Evolutionary conservation across 2,888 invertebrate species (phyloP).

Genomic region (Drosophila anceps): DNA sequence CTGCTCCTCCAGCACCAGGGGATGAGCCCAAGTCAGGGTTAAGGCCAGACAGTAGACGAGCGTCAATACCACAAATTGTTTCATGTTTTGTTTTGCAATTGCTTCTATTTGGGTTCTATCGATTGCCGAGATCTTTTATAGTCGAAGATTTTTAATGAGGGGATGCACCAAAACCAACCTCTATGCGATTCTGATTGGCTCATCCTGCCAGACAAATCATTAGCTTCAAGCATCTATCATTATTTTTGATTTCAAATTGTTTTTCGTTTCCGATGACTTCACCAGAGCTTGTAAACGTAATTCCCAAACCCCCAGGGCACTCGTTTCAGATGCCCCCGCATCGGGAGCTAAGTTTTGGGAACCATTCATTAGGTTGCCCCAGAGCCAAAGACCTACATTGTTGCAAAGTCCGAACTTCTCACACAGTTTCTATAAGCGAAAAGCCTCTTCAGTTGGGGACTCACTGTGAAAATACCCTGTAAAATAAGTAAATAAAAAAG

Average conservation of each 20-base stretch:
- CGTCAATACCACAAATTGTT: conserved; percentile 52
- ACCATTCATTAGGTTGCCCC: conserved; percentile 33
- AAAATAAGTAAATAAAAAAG: not conserved
- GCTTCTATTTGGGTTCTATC: conserved; percentile 41
- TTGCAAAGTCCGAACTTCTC: conserved; percentile 40
- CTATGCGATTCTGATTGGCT: conserved; percentile 16
- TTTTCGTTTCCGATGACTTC: conserved; percentile 32
- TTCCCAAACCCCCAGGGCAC: conserved; percentile 39
- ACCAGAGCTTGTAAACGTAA: conserved; percentile 26
- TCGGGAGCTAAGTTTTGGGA: conserved; percentile 17
- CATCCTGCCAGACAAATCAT: conserved; percentile 38
- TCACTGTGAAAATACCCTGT: conserved; percentile 38
- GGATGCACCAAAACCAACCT: conserved; percentile 50
- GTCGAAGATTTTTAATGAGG: conserved; percentile 25
- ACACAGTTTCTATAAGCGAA: conserved; percentile 33
- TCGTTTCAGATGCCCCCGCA: not conserved
- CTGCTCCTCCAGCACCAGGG: conserved; percentile 32
- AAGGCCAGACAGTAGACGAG: conserved; percentile 50
- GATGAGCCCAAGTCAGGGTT: conserved; percentile 39
- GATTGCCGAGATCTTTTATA: conserved; percentile 59
- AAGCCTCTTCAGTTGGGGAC: conserved; percentile 29
- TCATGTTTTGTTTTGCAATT: conserved; percentile 54
- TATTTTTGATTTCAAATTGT: conserved; percentile 21
- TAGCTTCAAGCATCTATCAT: conserved; percentile 33
- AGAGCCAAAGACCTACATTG: conserved; percentile 44